Evolutionary conservation across 2,113 vertebrate species (phyloP).

Genomic region (Oenanthe melanoleuca): DNA sequence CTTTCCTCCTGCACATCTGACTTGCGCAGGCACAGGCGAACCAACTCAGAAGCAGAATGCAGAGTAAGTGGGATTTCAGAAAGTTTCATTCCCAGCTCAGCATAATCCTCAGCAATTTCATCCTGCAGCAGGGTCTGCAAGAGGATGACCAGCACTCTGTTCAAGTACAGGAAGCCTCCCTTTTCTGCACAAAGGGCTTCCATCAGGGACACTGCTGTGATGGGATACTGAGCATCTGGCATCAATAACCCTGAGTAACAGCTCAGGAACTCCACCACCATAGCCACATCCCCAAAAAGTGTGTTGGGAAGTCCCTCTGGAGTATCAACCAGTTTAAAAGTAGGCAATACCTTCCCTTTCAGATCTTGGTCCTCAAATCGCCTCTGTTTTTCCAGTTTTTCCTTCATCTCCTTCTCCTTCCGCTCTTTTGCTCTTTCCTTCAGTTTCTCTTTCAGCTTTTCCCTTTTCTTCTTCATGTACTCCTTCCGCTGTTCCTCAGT

Average conservation of each 20-base stretch:
- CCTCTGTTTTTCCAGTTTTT: slow-evolving; percentile 87
- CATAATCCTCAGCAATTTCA: slow-evolving; percentile 95
- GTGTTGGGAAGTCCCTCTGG: slow-evolving; percentile 94
- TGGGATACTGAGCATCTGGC: slow-evolving; percentile 92
- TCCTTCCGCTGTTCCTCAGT: slow-evolving; percentile 90
- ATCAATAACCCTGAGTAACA: slow-evolving; percentile 90
- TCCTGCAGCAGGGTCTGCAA: slow-evolving; percentile 95
- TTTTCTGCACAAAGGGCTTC: slow-evolving; percentile 90
- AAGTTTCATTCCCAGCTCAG: slow-evolving; percentile 92
- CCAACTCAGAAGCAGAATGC: slow-evolving; percentile 92
- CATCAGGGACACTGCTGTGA: slow-evolving; percentile 89
- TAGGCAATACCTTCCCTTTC: slow-evolving; percentile 81
- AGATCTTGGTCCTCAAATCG: slow-evolving; percentile 94
- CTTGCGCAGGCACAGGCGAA: slow-evolving; percentile 90
- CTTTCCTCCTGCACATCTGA: slow-evolving; percentile 90
- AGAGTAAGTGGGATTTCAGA: slow-evolving; percentile 95
- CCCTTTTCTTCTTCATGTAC: slow-evolving; percentile 86
- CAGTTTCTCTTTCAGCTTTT: slow-evolving; percentile 87
- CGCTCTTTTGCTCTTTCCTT: slow-evolving; percentile 90
- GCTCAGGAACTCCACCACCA: slow-evolving; percentile 94
- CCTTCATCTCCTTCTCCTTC: slow-evolving; percentile 88
- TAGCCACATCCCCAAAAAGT: slow-evolving; percentile 92
- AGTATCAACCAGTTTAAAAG: slow-evolving; percentile 91
- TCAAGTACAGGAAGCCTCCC: slow-evolving; percentile 91
- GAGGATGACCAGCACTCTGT: slow-evolving; percentile 90